Percentiles rank a stretch among this genome's conserved stretches.
Evolutionary conservation across 2,888 invertebrate genomes (phyloP).

Genomic region (Hedya salicella): DNA sequence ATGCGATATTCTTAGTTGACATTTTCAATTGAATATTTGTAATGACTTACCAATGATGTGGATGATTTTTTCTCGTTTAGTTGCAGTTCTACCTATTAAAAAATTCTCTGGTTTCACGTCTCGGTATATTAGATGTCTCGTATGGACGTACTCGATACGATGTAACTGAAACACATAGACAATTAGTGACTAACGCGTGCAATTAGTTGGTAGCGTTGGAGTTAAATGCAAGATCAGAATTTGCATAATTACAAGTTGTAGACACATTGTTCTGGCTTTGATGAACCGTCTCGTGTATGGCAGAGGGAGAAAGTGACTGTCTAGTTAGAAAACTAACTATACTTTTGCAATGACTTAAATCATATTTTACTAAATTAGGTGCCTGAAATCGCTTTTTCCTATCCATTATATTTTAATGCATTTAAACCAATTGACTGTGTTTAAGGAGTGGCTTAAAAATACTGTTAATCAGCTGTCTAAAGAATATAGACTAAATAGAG

Average conservation of each 20-base stretch:
- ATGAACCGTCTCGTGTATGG: conserved; percentile 37
- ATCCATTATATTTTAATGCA: too few relatives aligned
- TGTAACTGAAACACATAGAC: conserved; percentile 89
- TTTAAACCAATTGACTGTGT: too few relatives aligned
- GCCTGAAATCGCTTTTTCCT: too few relatives aligned
- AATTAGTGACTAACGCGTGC: conserved; percentile 31
- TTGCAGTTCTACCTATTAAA: conserved; percentile 98
- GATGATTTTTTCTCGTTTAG: conserved; percentile 98
- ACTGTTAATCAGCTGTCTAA: too few relatives aligned
- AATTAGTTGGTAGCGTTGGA: conserved; percentile 45
- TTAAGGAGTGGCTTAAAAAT: too few relatives aligned
- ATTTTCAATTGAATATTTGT: conserved; percentile 13
- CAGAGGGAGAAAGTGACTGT: background rate
- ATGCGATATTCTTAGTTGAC: too few relatives aligned
- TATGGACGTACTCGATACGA: conserved; percentile 99
- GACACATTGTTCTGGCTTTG: conserved; percentile 39
- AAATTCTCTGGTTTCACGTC: conserved; percentile 99
- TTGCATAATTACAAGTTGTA: conserved; percentile 37
- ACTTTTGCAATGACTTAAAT: conserved; percentile 7
- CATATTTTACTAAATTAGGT: too few relatives aligned
- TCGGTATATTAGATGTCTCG: conserved; percentile 99
- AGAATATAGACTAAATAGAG: too few relatives aligned
- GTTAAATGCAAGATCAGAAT: conserved; percentile 37
- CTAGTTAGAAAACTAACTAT: conserved; percentile 9
- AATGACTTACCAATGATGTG: conserved; percentile 95